Base-by-base conservation (phyloP, 2,113 vertebrate genomes). In the Pomatostomus ruficeps region DNA sequence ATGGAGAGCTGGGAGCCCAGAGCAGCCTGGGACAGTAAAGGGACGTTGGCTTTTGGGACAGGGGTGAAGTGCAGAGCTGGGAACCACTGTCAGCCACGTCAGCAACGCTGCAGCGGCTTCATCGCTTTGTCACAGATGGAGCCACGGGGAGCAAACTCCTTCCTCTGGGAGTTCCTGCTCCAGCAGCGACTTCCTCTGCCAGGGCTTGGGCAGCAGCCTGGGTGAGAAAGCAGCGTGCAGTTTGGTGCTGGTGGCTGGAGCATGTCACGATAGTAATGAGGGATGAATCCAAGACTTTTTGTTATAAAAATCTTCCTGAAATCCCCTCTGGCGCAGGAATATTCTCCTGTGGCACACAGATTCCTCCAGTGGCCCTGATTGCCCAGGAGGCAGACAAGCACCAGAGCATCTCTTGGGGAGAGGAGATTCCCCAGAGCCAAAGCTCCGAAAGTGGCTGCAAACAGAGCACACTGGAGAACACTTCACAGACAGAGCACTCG, bases 231-330 rank as follows among this genome's bases (percentile, higher is more conserved):
- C 7, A 48, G 38, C 0, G 0, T 3, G 25, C 21, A 38, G 6
- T 5, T 35, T 14, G 36, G 38, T 35, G 73, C 26, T 24, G 90
- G 46, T 36, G 74, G 12, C 16, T 52, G 67, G 40, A 61, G 68
- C 62, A 55, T 0, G 1, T 19, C 10, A 0, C 3, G 38, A 21
- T 16, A 6, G 29, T 72, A 26, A 3, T 1, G 6, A 89, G 62
- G 58, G 74, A 66, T 19, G 33, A 76, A 91, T 46, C 33, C 31
- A 54, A 35, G n/a, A 18, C 8, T 63, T 67, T 71, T 29, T 75
- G n/a, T 36, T 42, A 87, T 52, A 57, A 67, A 82, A 88, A 75
- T 1, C 12, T 19, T 12, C 67, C 46, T 2, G 45, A 67, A 61
- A 82, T 78, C 88, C 52, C n/a, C 23, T 3, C 23, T 2, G 7